A percentile compares a stretch with the other conserved stretches of the same genome.
These are phyloP conservation scores for Apis laboriosa DNA, from an alignment of 1,140 invertebrate species.

Conservation along the genomic window DNA sequence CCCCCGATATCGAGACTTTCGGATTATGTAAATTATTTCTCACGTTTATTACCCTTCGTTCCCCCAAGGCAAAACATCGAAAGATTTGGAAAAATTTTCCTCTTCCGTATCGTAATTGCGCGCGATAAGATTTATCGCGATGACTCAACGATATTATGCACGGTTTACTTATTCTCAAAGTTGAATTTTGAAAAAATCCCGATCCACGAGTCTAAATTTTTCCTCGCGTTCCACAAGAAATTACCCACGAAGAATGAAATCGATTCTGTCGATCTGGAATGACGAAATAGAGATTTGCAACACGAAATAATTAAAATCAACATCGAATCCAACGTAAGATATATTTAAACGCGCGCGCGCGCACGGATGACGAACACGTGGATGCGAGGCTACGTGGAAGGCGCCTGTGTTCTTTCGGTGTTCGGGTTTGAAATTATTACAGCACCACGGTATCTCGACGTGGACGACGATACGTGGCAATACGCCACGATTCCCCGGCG, in stretches of 20 bases:
- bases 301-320: too few relatives aligned
- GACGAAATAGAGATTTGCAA: too few relatives aligned
- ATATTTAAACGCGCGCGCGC: not conserved
- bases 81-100: not conserved
- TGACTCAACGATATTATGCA: too few relatives aligned
- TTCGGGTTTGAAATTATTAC: conserved; percentile 48
- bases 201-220: too few relatives aligned
- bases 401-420: not conserved
- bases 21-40: conserved; percentile 44
- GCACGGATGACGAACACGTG: conserved; percentile 36
- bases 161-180: too few relatives aligned
- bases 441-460: conserved; percentile 51
- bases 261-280: too few relatives aligned
- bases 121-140: too few relatives aligned
- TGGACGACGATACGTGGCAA: conserved; percentile 52
- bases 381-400: conserved; percentile 9
- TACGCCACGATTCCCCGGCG: conserved; percentile 38
- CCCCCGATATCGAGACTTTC: conserved; percentile 42
- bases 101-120: too few relatives aligned
- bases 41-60: conserved; percentile 9
- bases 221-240: too few relatives aligned
- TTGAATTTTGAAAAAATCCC: too few relatives aligned
- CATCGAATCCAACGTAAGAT: too few relatives aligned
- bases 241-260: too few relatives aligned
- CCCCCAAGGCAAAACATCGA: not conserved